These are phyloP conservation scores for Acanthurus lineatus DNA, from an alignment of 2,797 vertebrate genomes.

Conservation along the genomic window DNA sequence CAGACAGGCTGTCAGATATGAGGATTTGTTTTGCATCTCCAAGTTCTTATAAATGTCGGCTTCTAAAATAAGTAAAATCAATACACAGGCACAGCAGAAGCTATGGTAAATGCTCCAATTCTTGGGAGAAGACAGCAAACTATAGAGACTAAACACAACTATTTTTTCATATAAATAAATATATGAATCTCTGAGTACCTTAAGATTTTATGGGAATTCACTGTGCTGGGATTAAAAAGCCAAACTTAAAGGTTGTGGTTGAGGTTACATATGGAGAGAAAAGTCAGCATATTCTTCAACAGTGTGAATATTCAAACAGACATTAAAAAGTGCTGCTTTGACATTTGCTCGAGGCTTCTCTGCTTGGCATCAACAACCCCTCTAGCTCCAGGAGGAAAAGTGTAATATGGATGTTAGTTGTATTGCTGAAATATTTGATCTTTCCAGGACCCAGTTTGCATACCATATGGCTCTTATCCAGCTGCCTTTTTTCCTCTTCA, in stretches of 20 bases:
- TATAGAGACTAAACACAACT: too few species aligned
- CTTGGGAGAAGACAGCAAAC: too few species aligned
- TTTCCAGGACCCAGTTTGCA: conserved; percentile 51
- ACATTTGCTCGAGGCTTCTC: conserved; percentile 43
- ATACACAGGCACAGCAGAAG: too few species aligned
- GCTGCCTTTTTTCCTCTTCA: not conserved
- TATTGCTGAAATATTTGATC: conserved; percentile 58
- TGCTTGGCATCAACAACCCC: conserved; percentile 41
- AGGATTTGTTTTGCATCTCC: too few species aligned
- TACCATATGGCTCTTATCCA: conserved; percentile 26
- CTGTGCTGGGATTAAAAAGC: too few species aligned
- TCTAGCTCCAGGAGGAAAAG: conserved; percentile 48
- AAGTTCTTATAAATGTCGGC: too few species aligned
- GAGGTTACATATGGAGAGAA: not conserved
- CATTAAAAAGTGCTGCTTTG: conserved; percentile 33
- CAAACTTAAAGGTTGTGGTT: not conserved
- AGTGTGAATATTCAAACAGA: conserved; percentile 50
- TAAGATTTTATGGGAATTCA: too few species aligned
- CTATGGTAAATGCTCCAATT: too few species aligned
- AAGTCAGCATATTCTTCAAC: conserved; percentile 25
- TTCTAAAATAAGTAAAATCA: too few species aligned
- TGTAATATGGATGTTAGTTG: conserved; percentile 46
- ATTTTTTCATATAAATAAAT: too few species aligned
- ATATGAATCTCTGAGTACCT: too few species aligned
- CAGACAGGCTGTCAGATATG: too few species aligned